Conservation (phyloP, 2,888 invertebrate genomes). For the Thysanoteuthis rhombus region DNA sequence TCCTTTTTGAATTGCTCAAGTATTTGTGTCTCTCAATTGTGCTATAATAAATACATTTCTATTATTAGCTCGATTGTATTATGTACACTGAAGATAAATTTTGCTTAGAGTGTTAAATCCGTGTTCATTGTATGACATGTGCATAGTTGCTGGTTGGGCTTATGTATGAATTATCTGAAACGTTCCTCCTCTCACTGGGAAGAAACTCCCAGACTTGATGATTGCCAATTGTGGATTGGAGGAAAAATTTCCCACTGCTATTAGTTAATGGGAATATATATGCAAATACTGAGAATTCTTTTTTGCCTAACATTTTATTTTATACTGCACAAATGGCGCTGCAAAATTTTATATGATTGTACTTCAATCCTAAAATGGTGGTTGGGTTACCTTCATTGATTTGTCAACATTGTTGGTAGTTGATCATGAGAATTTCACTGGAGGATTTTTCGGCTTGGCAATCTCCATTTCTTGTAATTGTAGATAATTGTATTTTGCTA, state of each 20-base stretch:
- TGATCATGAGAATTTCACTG: no score
- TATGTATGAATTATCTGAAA: no score
- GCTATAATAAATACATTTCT: neutral
- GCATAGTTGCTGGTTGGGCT: neutral
- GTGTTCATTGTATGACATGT: neutral
- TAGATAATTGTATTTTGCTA: no score
- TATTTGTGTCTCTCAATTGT: neutral
- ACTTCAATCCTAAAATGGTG: no score
- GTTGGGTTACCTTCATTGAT: no score
- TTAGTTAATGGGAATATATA: neutral
- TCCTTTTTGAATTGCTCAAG: neutral
- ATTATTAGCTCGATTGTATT: neutral
- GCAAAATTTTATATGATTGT: no score
- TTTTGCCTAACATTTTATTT: no score
- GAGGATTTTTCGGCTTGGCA: no score
- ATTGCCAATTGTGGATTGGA: neutral
- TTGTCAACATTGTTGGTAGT: no score
- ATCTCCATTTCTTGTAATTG: no score
- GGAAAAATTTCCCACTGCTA: neutral
- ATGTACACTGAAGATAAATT: neutral
- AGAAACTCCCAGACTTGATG: neutral
- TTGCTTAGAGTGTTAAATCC: neutral
- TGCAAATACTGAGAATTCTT: neutral
- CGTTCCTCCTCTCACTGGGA: neutral
- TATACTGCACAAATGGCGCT: no score